These are phyloP conservation scores for zebrafish (Danio rerio) DNA, from an alignment of 2,113 vertebrate species.

Conservation along the genomic window GRCz12tu NC_133191.1:34549501-34550000, in stretches of 20 bases:
- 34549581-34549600: conserved; percentile 26
- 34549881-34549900: conserved; percentile 51
- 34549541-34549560: conserved; percentile 30
- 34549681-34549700: neutral
- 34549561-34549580: conserved; percentile 13
- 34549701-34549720: neutral
- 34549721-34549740: conserved; percentile 22
- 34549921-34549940: conserved; percentile 71
- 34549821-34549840: neutral
- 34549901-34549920: conserved; percentile 64
- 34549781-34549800: conserved; percentile 1
- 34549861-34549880: neutral
- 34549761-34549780: conserved; percentile 25
- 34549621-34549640: conserved; percentile 10
- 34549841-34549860: neutral
- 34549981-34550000: conserved; percentile 75
- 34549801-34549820: neutral
- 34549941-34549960: conserved; percentile 69
- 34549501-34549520: conserved; percentile 32
- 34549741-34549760: conserved; percentile 14
- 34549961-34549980: conserved; percentile 76
- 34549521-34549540: conserved; percentile 36
- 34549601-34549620: conserved; percentile 22
- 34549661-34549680: conserved; percentile 14
- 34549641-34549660: conserved; percentile 23